Percentiles rank a stretch among this genome's conserved stretches.
These are phyloP conservation scores for Cirrhinus molitorella DNA, from an alignment of 2,797 vertebrate genomes.

Conservation along the genomic window DNA sequence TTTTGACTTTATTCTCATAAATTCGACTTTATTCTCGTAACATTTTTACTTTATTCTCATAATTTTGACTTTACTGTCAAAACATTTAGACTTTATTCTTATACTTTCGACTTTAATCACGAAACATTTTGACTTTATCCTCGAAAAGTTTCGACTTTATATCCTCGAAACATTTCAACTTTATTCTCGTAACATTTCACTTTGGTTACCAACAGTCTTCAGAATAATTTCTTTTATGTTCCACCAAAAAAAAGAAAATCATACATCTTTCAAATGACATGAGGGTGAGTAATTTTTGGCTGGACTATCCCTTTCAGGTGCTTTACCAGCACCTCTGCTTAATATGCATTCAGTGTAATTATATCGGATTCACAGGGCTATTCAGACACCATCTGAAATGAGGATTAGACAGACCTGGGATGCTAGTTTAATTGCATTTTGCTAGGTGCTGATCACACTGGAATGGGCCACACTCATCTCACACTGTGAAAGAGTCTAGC, in stretches of 20 bases:
- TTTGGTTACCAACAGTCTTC: no score
- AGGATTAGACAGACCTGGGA: conserved; percentile 90
- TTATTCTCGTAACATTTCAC: no score
- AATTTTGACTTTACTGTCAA: no score
- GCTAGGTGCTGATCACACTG: conserved; percentile 89
- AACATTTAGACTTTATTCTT: no score
- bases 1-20: no score
- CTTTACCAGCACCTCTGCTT: conserved; percentile 72
- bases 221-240: not conserved
- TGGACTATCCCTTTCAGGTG: not conserved
- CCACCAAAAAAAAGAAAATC: not conserved
- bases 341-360: conserved; percentile 92
- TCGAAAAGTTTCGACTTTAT: no score
- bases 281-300: not conserved
- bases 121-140: no score
- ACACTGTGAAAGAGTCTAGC: conserved; percentile 85
- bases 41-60: no score
- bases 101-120: no score
- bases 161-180: no score
- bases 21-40: no score
- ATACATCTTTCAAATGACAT: not conserved
- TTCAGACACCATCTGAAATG: conserved; percentile 90
- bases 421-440: conserved; percentile 93
- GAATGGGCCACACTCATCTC: conserved; percentile 83
- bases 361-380: conserved; percentile 89